Conservation (phyloP, 2,888 invertebrate species). For the Eupithecia pulchellata region DNA sequence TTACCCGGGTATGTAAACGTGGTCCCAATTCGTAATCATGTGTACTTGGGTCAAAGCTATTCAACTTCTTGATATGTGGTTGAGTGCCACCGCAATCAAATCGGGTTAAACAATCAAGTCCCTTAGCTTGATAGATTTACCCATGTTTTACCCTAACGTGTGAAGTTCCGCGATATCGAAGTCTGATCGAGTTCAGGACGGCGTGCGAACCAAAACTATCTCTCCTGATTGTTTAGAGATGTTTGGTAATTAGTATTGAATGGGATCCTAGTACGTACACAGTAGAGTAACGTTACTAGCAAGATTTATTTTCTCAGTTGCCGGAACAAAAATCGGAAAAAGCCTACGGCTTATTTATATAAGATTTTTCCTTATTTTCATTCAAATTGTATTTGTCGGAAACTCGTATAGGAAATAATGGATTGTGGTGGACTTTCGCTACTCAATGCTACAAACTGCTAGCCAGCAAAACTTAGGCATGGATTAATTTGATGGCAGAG, state of each 20-base stretch:
- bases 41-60: conserved; percentile 10
- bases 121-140: conserved; percentile 23
- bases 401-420: neutral
- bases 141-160: conserved; percentile 27
- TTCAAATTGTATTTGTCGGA: neutral
- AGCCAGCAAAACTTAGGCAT: neutral
- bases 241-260: conserved; percentile 3
- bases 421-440: neutral
- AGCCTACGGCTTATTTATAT: neutral
- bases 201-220: neutral
- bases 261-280: neutral
- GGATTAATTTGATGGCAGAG: neutral
- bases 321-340: neutral
- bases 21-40: conserved; percentile 13
- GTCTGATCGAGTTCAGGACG: conserved; percentile 21
- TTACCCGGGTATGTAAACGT: neutral
- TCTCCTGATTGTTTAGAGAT: conserved; percentile 5
- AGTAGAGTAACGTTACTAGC: neutral
- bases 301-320: neutral
- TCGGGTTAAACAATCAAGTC: conserved; percentile 15
- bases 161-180: conserved; percentile 25
- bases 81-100: conserved; percentile 26
- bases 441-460: neutral
- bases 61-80: conserved; percentile 50
- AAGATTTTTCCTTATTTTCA: neutral